phyloP scores from a whole-genome alignment of 2,113 vertebrate genomes.

The Sigmodon hispidus region DNA sequence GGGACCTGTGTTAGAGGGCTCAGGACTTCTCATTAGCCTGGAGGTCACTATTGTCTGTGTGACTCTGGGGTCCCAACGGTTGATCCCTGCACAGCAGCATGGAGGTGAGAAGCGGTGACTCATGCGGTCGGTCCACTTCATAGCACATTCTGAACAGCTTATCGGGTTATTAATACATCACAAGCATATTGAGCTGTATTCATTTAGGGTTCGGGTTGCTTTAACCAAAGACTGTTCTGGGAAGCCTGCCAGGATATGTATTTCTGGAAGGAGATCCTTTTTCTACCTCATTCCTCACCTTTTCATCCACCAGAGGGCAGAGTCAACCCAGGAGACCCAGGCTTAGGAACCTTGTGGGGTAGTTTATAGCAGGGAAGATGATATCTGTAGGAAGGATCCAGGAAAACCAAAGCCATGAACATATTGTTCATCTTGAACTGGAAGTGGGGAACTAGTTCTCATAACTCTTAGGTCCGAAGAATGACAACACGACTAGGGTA shows the following conservation, averaged over 20 bases:
- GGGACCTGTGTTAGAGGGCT: neutral
- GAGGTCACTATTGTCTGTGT: neutral
- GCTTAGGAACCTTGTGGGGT: neutral
- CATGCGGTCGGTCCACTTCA: slow-evolving; percentile 71
- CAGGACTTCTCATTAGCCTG: neutral
- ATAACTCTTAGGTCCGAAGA: neutral
- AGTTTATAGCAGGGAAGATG: neutral
- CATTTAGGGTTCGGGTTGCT: slow-evolving; percentile 78
- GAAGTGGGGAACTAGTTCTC: neutral
- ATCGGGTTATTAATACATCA: slow-evolving; percentile 79
- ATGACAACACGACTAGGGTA: neutral
- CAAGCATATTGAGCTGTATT: slow-evolving; percentile 78
- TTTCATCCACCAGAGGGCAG: slow-evolving; percentile 80
- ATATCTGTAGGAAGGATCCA: neutral
- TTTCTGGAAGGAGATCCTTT: slow-evolving; percentile 64
- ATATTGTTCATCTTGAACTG: neutral
- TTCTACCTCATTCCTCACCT: slow-evolving; percentile 45
- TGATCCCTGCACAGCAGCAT: neutral
- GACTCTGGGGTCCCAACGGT: neutral
- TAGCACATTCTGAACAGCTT: slow-evolving; percentile 75
- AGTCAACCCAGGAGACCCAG: slow-evolving; percentile 54
- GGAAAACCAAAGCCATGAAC: neutral
- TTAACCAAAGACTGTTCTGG: slow-evolving; percentile 80
- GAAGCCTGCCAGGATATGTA: slow-evolving; percentile 64
- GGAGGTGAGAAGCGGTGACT: slow-evolving; percentile 26